Base-by-base conservation (phyloP, 2,888 invertebrate species). In the Hirtodrosophila cameraria region DNA sequence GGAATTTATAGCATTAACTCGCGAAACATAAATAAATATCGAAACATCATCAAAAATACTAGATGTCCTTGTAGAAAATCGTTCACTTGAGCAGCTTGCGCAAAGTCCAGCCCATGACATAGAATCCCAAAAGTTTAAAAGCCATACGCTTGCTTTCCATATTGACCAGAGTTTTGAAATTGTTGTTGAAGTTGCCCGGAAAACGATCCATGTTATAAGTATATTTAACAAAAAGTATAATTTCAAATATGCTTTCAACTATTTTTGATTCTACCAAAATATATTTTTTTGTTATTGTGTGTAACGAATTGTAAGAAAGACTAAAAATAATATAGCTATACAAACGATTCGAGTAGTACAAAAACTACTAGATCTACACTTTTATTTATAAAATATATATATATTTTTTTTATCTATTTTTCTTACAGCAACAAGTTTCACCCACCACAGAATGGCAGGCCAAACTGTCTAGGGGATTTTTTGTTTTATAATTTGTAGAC, bases 401-500 rank as follows among this genome's bases (percentile, higher is more conserved):
- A 23, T 8, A 15, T 31, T 18, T 13, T 45, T 18, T 2, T 49
- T n/a, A 12, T 43, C n/a, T 36, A 39, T 8, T 6, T 52, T 35
- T 59, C n/a, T 67, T 82, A 16, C 71, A 86, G 80, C 68, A 69
- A 71, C 64, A 63, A 70, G 72, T 66, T 70, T 68, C 60, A 76
- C 86, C 86, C 84, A 83, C 81, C 78, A 76, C 83, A 87, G 81
- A 74, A 82, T 86, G 84, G 86, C 88, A 80, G 87, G 86, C 84
- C 86, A 80, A 86, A 80, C 83, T 87, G 87, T 85, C 84, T 41
- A 69, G 65, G 83, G 80, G 55, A 50, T 55, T 54, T 55, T 54
- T 64, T 72, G 61, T 62, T 75, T 66, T 41, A 59, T 62, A 66
- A 57, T 52, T 52, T 33, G 39, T 62, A 76, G 57, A 28, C 58